A percentile compares a stretch with the other conserved stretches of the same genome.
Conservation (phyloP, 2,888 invertebrate species). For the Pseudococcus viburni region DNA sequence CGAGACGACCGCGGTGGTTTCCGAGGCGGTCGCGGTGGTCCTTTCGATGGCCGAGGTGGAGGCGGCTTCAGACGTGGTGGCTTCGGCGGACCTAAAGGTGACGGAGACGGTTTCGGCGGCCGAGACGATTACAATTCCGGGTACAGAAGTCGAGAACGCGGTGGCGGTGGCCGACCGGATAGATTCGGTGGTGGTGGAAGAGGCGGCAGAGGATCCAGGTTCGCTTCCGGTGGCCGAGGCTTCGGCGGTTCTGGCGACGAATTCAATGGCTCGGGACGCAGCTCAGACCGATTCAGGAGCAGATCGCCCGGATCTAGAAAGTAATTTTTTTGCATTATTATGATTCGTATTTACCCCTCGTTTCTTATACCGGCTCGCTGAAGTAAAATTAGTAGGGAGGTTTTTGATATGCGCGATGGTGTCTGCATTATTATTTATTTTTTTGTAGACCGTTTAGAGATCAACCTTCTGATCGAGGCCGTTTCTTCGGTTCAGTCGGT, state of each 20-base stretch:
- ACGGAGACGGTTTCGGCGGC: constrained; percentile 70
- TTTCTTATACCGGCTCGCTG: not conserved
- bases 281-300: constrained; percentile 64
- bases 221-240: constrained; percentile 51
- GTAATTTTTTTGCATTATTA: constrained; percentile 33
- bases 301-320: constrained; percentile 67
- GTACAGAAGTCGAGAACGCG: constrained; percentile 68
- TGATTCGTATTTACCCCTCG: not conserved
- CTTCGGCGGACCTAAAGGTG: constrained; percentile 69
- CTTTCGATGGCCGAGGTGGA: constrained; percentile 72
- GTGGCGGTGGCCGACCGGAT: constrained; percentile 43
- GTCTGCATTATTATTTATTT: not conserved
- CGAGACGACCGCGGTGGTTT: constrained; percentile 73
- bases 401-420: constrained; percentile 39
- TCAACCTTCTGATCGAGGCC: not conserved
- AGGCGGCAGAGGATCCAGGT: constrained; percentile 56
- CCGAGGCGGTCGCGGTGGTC: constrained; percentile 73
- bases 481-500: constrained; percentile 25
- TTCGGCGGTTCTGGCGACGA: constrained; percentile 39
- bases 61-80: constrained; percentile 70
- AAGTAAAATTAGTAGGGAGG: not conserved
- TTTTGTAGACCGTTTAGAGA: constrained; percentile 55
- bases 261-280: constrained; percentile 55
- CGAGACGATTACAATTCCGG: constrained; percentile 72
- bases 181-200: constrained; percentile 39